phyloP scores from a whole-genome alignment of 2,888 invertebrate genomes.

The Drosophila planitibia region DNA sequence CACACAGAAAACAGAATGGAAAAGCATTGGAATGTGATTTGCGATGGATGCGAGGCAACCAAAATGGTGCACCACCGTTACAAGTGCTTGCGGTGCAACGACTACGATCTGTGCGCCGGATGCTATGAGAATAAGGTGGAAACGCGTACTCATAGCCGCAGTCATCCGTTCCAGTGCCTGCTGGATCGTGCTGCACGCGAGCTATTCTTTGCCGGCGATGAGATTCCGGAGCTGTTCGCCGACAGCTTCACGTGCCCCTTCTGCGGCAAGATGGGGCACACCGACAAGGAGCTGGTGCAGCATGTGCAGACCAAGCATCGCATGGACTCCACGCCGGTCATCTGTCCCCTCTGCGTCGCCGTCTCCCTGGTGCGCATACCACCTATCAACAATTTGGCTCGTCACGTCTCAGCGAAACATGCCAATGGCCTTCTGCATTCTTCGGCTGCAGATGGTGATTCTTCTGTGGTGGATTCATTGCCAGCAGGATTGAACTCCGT shows the following conservation, averaged over 20 bases:
- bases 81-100: conserved; percentile 57
- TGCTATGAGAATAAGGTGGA: conserved; percentile 44
- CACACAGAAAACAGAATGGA: conserved; percentile 23
- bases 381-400: conserved; percentile 18
- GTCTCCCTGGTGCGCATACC: conserved; percentile 20
- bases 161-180: conserved; percentile 62
- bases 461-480: background rate
- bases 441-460: background rate
- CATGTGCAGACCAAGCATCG: conserved; percentile 31
- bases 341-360: conserved; percentile 60
- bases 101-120: conserved; percentile 52
- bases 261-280: conserved; percentile 14
- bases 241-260: conserved; percentile 59
- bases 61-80: conserved; percentile 41
- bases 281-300: conserved; percentile 7
- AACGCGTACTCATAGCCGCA: conserved; percentile 25
- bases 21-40: conserved; percentile 36
- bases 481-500: background rate
- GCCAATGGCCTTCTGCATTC: conserved; percentile 5
- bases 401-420: conserved; percentile 39
- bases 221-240: conserved; percentile 40
- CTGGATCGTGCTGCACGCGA: conserved; percentile 40
- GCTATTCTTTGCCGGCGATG: conserved; percentile 52
- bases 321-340: conserved; percentile 24
- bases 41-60: conserved; percentile 42